Percentiles rank a stretch among this genome's conserved stretches.
phyloP scores from a whole-genome alignment of 1,140 invertebrate genomes.

The Onthophagus taurus region DNA sequence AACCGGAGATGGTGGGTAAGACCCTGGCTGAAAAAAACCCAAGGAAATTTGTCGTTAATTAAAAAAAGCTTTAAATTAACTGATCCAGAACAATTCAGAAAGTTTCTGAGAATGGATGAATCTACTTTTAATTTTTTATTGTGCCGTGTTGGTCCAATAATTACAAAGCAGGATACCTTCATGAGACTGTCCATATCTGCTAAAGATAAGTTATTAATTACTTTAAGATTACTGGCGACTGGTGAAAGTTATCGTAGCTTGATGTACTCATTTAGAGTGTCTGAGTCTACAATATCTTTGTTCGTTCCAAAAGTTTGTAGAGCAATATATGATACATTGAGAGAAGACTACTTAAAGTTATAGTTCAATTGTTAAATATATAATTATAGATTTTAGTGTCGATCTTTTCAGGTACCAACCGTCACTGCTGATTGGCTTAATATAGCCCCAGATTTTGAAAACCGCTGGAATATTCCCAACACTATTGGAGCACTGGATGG shows the following conservation, averaged over 20 bases:
- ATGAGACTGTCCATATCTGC: neutral
- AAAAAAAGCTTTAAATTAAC: no score
- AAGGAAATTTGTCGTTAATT: no score
- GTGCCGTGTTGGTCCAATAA: no score
- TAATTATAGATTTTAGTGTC: no score
- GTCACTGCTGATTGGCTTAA: conserved; percentile 16
- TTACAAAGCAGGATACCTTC: neutral
- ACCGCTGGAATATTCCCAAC: conserved; percentile 35
- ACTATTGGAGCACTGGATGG: conserved; percentile 39
- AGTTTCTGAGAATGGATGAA: no score
- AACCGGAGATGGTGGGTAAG: no score
- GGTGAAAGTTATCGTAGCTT: conserved; percentile 23
- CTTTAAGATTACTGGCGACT: conserved; percentile 25
- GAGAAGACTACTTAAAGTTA: conserved; percentile 8
- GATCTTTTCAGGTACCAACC: conserved; percentile 8
- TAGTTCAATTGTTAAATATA: no score
- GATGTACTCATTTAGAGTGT: conserved; percentile 22
- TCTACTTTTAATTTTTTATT: no score
- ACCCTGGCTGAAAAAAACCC: no score
- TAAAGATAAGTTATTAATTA: conserved; percentile 17
- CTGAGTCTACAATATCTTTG: conserved; percentile 21
- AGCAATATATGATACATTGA: conserved; percentile 6
- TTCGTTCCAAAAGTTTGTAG: conserved; percentile 22
- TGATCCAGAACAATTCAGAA: no score
- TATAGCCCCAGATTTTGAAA: conserved; percentile 25